Percentiles rank a stretch among this genome's conserved stretches.
Conservation (phyloP, 2,888 invertebrate species). For the Dynastes grantii region DNA sequence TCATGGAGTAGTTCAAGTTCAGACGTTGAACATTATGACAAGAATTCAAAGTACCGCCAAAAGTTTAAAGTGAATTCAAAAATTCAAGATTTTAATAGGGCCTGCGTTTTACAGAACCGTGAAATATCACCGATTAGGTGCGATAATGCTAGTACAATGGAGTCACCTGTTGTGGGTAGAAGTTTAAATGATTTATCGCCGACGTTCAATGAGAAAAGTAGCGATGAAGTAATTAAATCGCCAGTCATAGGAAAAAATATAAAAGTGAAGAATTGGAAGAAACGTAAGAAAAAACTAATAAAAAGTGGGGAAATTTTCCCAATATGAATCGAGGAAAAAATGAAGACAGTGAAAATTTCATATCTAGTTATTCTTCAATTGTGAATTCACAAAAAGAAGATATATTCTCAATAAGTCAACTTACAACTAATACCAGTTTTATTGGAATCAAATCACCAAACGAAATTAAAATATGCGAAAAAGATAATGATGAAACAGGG, state of each 20-base stretch:
- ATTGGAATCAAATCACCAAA: neutral
- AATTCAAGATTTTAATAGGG: neutral
- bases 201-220: constrained; percentile 2
- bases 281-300: neutral
- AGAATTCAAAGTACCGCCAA: constrained; percentile 5
- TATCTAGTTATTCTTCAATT: constrained; percentile 28
- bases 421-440: neutral
- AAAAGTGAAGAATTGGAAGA: constrained; percentile 1
- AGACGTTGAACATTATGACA: constrained; percentile 52
- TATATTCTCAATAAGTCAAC: neutral
- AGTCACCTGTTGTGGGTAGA: constrained; percentile 19
- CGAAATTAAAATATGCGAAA: neutral
- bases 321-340: neutral
- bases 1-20: constrained; percentile 60
- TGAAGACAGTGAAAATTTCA: neutral
- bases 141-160: neutral
- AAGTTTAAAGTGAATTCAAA: constrained; percentile 23
- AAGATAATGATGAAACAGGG: neutral
- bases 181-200: constrained; percentile 1
- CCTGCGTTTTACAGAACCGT: neutral
- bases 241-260: constrained; percentile 56
- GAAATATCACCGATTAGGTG: neutral
- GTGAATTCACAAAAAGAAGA: neutral
- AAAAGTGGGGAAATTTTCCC: neutral
- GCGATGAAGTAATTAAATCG: neutral